Percentiles rank a stretch among this genome's conserved stretches.
Conservation (phyloP, 37 sponge, comb jelly and placozoan genomes). For the Dysidea cf. avara region DNA sequence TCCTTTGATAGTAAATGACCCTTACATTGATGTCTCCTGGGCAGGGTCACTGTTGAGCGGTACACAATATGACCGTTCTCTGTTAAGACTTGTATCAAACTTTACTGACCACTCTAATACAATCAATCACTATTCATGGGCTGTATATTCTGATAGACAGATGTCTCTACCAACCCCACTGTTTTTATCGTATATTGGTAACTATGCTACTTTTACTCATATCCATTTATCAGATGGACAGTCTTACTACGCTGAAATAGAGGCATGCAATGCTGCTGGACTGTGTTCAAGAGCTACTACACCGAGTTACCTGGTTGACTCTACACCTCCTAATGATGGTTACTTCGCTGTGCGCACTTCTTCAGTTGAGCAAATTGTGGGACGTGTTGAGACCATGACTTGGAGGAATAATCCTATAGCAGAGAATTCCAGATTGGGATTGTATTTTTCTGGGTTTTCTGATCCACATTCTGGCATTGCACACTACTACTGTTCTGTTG, state of each 20-base stretch:
- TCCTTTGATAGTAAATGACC: constrained; percentile 7
- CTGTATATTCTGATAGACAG: constrained; percentile 13
- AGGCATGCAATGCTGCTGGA: constrained; percentile 59
- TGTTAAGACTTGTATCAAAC: constrained; percentile 46
- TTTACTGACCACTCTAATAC: constrained; percentile 27
- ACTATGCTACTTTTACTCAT: neutral
- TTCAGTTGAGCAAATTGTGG: constrained; percentile 29
- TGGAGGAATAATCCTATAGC: constrained; percentile 43
- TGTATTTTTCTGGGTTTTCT: constrained; percentile 75
- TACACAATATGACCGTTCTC: constrained; percentile 53
- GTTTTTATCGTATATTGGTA: neutral
- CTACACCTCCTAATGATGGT: constrained; percentile 81
- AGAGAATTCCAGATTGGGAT: constrained; percentile 7
- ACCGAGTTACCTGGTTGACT: constrained; percentile 62
- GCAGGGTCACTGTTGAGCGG: constrained; percentile 39
- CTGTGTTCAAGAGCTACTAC: constrained; percentile 37
- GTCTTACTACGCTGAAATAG: constrained; percentile 32
- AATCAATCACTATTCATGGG: constrained; percentile 35
- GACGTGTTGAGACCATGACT: constrained; percentile 53
- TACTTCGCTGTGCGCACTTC: constrained; percentile 66
- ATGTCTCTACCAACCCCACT: constrained; percentile 20
- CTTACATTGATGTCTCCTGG: constrained; percentile 48
- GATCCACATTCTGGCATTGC: constrained; percentile 74
- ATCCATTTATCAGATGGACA: constrained; percentile 61
- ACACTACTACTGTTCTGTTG: constrained; percentile 50